These are phyloP conservation scores for Mormoops blainvillei DNA, from an alignment of 2,113 vertebrate genomes.

Conservation along the genomic window DNA sequence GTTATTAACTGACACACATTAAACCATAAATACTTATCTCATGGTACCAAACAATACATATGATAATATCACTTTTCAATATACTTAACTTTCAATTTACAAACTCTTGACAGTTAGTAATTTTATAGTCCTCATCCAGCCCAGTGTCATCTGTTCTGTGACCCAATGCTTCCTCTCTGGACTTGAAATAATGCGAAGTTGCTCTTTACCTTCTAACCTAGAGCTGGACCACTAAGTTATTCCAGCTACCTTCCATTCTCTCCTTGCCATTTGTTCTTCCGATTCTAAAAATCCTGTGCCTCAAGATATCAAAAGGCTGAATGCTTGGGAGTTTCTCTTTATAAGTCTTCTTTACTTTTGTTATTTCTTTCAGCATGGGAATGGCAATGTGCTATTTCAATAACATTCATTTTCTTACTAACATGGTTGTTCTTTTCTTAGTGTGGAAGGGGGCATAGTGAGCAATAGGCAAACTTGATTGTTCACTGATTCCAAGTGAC, in stretches of 20 bases:
- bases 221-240: neutral
- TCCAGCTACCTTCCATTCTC: neutral
- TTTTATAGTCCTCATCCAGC: neutral
- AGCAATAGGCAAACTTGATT: neutral
- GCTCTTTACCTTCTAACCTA: neutral
- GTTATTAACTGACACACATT: neutral
- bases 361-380: neutral
- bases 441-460: neutral
- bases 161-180: neutral
- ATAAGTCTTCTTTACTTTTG: neutral
- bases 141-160: neutral
- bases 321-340: neutral
- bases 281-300: neutral
- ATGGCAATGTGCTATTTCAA: neutral
- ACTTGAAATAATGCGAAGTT: neutral
- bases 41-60: neutral
- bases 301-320: neutral
- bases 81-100: neutral
- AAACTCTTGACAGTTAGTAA: neutral
- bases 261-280: neutral
- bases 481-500: neutral
- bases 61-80: neutral
- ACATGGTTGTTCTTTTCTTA: neutral
- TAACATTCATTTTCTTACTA: neutral
- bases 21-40: neutral